phyloP scores from a whole-genome alignment of 2,888 invertebrate species.

The Tetranychus truncatus region DNA sequence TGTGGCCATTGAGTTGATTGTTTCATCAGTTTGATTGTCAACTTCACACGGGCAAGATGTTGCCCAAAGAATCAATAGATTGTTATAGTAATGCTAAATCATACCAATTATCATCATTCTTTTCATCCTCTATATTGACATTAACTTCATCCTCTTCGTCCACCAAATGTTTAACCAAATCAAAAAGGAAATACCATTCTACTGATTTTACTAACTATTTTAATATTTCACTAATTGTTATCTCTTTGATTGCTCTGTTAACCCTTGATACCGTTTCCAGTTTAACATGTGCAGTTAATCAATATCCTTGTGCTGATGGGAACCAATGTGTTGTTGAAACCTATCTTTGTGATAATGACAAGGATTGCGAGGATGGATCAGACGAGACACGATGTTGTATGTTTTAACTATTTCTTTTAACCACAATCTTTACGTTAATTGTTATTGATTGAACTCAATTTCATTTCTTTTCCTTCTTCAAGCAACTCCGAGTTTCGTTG shows the following conservation, averaged over 20 bases:
- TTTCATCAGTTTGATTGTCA: neutral
- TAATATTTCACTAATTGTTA: neutral
- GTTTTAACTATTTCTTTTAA: neutral
- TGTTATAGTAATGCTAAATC: neutral
- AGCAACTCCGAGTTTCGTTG: neutral
- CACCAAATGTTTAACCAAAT: neutral
- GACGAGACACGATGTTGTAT: constrained; percentile 6
- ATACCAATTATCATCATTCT: neutral
- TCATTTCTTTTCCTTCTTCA: neutral
- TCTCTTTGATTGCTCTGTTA: neutral
- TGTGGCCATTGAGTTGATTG: neutral
- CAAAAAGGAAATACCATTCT: neutral
- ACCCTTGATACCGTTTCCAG: neutral
- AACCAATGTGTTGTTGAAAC: neutral
- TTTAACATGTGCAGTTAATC: neutral
- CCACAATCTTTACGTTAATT: neutral
- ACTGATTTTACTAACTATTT: neutral
- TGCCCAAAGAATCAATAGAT: neutral
- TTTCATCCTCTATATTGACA: neutral
- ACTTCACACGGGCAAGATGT: neutral
- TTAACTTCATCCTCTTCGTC: neutral
- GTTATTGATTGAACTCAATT: no score
- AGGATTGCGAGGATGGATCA: constrained; percentile 4
- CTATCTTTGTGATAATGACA: constrained; percentile 10
- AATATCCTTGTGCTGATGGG: neutral